Base-by-base conservation (phyloP, 2,113 vertebrate species). In the Oncorhynchus clarkii region DNA sequence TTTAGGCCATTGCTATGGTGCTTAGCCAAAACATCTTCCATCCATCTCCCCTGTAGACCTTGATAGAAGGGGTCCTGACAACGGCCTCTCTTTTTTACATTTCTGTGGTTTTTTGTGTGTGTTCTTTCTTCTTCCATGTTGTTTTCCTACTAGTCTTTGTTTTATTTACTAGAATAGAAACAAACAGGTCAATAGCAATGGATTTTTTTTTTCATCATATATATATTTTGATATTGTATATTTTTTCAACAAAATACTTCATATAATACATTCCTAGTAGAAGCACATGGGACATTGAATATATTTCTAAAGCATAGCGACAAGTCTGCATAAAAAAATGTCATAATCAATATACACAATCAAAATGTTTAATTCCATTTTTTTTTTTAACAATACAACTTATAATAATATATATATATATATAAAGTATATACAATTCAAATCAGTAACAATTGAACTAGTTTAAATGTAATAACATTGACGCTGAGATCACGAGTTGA, bases 121-220 rank as follows among this genome's bases (percentile, higher is more conserved):
- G 34, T 39, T 39, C 39, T 9, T 39, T 76, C 85, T 72, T 76
- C 84, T 84, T 91, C 91, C 91, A 80, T 86, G 84, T 86, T 85
- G 82, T 87, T 83, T 82, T 84, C 82, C 83, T 73, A 72, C 76
- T 84, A 83, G 85, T 87, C 78, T 84, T 65, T 86, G 72, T 87
- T 85, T 89, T 86, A 88, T 91, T 93, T 93, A 93, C 92, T 93
- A 87, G 60, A 92, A 89, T 72, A 89, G 57, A 88, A 89, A 51
- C 60, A 88, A 82, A 82, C 67, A 83, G 75, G 86, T 85, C 80
- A 89, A 82, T 85, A 57, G 39, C 14, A 67, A 67, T 16, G 27
- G 65, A 67, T 67, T 26, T 66, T 26, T 7, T 34, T 34, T 34
- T 34, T 34, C 34, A 34, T 34, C 34, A 8, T 34, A 34, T 34